Percentiles rank a stretch among this genome's conserved stretches.
phyloP scores from a whole-genome alignment of 2,888 invertebrate species.

The Liposcelis brunnea region DNA sequence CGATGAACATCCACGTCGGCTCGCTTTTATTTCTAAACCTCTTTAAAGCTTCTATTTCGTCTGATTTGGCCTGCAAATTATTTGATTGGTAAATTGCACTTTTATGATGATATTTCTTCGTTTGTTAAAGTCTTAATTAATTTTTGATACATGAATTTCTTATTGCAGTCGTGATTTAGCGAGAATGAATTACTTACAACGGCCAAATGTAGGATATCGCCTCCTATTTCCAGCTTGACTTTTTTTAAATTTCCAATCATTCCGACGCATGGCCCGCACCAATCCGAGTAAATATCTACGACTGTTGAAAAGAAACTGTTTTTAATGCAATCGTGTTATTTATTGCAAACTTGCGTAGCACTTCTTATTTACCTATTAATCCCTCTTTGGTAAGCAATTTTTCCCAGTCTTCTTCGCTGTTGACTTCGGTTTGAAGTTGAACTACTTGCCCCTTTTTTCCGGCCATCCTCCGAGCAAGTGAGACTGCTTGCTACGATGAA shows the following conservation, averaged over 20 bases:
- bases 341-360: too few relatives aligned
- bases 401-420: conserved; percentile 70
- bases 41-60: conserved; percentile 51
- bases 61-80: conserved; percentile 49
- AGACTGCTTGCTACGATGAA: conserved; percentile 7
- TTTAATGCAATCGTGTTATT: not conserved
- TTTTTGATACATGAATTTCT: too few relatives aligned
- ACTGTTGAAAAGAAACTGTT: conserved; percentile 31
- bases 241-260: conserved; percentile 71
- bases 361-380: conserved; percentile 48
- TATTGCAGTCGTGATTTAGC: too few relatives aligned
- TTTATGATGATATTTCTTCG: too few relatives aligned
- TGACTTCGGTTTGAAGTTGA: conserved; percentile 63
- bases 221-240: conserved; percentile 74
- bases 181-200: too few relatives aligned
- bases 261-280: conserved; percentile 80
- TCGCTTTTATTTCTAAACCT: conserved; percentile 69
- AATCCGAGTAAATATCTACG: conserved; percentile 74
- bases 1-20: conserved; percentile 78
- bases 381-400: conserved; percentile 60
- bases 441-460: conserved; percentile 60
- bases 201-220: conserved; percentile 61
- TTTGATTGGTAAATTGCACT: too few relatives aligned
- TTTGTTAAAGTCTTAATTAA: too few relatives aligned
- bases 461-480: conserved; percentile 22